Base-by-base conservation (phyloP, 1,140 invertebrate species). In the Dendrolimus punctatus region DNA sequence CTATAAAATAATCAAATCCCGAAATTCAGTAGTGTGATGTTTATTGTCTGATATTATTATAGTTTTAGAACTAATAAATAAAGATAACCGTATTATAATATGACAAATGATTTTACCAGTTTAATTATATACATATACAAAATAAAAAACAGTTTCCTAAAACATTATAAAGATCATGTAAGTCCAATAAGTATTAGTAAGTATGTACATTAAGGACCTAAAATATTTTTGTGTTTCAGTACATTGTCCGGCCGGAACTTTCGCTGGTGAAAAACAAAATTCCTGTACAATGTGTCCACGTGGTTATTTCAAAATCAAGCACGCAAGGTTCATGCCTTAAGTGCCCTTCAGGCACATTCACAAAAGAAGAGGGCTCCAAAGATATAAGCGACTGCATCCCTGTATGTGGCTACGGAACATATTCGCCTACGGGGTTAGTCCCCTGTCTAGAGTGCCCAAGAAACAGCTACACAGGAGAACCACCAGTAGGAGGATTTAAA, bases 401-500 rank as follows among this genome's bases (percentile, higher is more conserved):
- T 6, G 96, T 98, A 39, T 99, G 97, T 76, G 97, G 97, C 6
- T 98, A 95, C 76, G 97, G 97, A 59, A 99, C 97, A 38, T 99
- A 97, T 80, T 98, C 96, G 3, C 95, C 95, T 38, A 98, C 95
- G 46, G 97, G 97, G 46, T 85, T 98, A 46, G 96, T 99, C 39
- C 97, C 97, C 8, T 99, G 97, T 73, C 87, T 98, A 46, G 96
- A 98, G 80, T 99, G 97, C 89, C 96, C 97, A 2, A 90, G 95
- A 58, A 97, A 98, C 73, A 98, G 95, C 51, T 99, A 93, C 76
- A 95, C 95, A 7, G 91, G 92, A 6, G 93, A 95, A 69, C 96
- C 97, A 39, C 95, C 96, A 36, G 90, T 92, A 2, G 95, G 95
- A 52, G 97, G 97, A 9, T 98, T 95, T 80, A 98, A 96, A 78